These are phyloP conservation scores for Neosilurus hyrtlii DNA, from an alignment of 2,797 vertebrate species.

Conservation along the genomic window DNA sequence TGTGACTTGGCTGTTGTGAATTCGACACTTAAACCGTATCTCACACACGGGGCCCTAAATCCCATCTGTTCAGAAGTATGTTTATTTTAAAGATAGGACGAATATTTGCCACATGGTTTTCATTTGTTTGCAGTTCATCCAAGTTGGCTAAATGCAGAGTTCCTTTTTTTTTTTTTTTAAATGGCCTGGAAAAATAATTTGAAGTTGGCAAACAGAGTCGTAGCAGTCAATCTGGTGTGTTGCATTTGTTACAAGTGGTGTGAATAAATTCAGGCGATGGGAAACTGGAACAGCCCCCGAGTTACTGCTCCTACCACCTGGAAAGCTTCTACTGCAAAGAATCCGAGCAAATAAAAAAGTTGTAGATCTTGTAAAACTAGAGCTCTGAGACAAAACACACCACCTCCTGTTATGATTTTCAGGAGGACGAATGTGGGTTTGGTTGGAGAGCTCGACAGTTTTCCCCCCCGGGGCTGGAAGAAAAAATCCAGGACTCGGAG, in stretches of 20 bases:
- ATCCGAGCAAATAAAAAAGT: conserved; percentile 29
- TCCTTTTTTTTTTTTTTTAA: conserved; percentile 5
- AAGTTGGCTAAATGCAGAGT: conserved; percentile 17
- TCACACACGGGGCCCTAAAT: background rate
- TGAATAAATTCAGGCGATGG: conserved; percentile 31
- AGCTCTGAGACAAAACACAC: conserved; percentile 20
- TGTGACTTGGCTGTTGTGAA: background rate
- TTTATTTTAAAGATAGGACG: conserved; percentile 37
- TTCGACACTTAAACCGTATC: background rate
- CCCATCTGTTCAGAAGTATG: conserved; percentile 37
- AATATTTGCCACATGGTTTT: conserved; percentile 33
- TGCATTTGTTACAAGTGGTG: conserved; percentile 21
- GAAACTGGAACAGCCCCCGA: conserved; percentile 14
- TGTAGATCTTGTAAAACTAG: conserved; percentile 19
- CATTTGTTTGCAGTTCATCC: conserved; percentile 38
- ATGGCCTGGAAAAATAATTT: conserved; percentile 38
- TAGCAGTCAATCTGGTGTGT: conserved; percentile 34
- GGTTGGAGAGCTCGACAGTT: background rate
- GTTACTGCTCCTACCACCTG: conserved; percentile 14
- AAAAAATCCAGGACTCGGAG: background rate
- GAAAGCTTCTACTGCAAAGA: conserved; percentile 15
- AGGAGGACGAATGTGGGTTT: background rate
- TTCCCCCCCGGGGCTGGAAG: background rate
- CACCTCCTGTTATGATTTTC: conserved; percentile 21
- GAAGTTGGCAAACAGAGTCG: conserved; percentile 20